phyloP scores from a whole-genome alignment of 1,140 invertebrate species.

The Octopus bimaculoides region DNA sequence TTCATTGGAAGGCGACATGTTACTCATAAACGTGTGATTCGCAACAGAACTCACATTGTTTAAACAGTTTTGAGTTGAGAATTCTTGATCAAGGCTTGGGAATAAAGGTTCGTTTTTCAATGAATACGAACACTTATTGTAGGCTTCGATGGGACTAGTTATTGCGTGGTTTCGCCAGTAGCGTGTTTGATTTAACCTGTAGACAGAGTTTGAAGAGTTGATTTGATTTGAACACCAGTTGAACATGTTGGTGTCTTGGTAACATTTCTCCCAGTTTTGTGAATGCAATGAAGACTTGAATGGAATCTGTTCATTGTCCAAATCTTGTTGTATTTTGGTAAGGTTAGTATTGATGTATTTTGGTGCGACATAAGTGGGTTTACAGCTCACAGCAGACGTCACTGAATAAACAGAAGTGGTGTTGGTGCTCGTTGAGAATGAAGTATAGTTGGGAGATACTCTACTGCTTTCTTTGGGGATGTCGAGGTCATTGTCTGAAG shows the following conservation, averaged over 20 bases:
- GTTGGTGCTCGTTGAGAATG: background rate
- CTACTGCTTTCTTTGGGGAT: conserved; percentile 17
- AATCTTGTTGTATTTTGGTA: conserved; percentile 29
- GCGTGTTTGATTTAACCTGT: conserved; percentile 11
- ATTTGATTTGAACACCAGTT: background rate
- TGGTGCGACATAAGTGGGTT: conserved; percentile 21
- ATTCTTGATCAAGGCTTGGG: conserved; percentile 2
- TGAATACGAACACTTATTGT: background rate
- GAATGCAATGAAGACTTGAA: background rate
- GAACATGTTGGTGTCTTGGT: conserved; percentile 10
- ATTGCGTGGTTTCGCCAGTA: conserved; percentile 27
- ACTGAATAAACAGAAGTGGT: conserved; percentile 6
- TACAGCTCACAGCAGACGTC: conserved; percentile 3
- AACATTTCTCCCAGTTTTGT: background rate
- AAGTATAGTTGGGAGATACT: background rate
- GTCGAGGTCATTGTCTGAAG: conserved; percentile 70
- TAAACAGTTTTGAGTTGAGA: background rate
- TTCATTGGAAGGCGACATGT: conserved; percentile 7
- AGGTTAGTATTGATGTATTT: conserved; percentile 34
- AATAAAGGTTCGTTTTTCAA: background rate
- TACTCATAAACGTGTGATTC: background rate
- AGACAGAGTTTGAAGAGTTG: conserved; percentile 5
- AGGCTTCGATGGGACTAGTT: conserved; percentile 15
- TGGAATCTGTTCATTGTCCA: conserved; percentile 3
- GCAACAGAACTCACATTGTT: background rate